Evolutionary conservation across 2,888 invertebrate genomes (phyloP).

Genomic region (Osmoderma eremita): DNA sequence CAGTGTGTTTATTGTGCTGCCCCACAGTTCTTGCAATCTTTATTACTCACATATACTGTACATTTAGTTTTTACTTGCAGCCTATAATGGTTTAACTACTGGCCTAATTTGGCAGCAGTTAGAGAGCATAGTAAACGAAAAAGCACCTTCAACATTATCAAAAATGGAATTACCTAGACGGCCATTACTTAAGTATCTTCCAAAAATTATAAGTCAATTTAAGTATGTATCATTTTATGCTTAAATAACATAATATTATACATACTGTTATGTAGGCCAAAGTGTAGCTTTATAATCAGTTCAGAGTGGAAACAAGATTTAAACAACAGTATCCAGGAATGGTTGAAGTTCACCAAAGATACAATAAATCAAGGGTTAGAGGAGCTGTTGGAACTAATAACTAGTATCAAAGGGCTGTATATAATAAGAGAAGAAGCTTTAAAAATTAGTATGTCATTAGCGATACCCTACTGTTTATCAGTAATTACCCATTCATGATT

Average conservation of each 20-base stretch:
- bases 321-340: slow-evolving; percentile 67
- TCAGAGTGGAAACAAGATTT: slow-evolving; percentile 53
- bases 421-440: slow-evolving; percentile 77
- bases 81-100: slow-evolving; percentile 53
- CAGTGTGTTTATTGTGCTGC: too few species aligned
- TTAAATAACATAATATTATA: slow-evolving; percentile 24
- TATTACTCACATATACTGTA: background rate
- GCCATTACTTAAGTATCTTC: slow-evolving; percentile 59
- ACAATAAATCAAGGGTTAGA: slow-evolving; percentile 69
- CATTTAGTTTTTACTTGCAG: slow-evolving; percentile 43
- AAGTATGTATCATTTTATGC: slow-evolving; percentile 51
- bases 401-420: slow-evolving; percentile 76
- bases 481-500: background rate
- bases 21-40: too few species aligned
- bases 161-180: slow-evolving; percentile 59
- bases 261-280: slow-evolving; percentile 52
- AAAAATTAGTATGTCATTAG: slow-evolving; percentile 66
- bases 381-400: slow-evolving; percentile 72
- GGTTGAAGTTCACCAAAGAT: slow-evolving; percentile 72
- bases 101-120: slow-evolving; percentile 62
- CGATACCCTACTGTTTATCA: background rate
- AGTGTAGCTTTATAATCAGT: slow-evolving; percentile 49
- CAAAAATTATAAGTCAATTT: slow-evolving; percentile 62
- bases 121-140: slow-evolving; percentile 57
- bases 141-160: slow-evolving; percentile 58